phyloP scores from a whole-genome alignment of 2,113 vertebrate genomes.

The Microcebus griseorufus region DNA sequence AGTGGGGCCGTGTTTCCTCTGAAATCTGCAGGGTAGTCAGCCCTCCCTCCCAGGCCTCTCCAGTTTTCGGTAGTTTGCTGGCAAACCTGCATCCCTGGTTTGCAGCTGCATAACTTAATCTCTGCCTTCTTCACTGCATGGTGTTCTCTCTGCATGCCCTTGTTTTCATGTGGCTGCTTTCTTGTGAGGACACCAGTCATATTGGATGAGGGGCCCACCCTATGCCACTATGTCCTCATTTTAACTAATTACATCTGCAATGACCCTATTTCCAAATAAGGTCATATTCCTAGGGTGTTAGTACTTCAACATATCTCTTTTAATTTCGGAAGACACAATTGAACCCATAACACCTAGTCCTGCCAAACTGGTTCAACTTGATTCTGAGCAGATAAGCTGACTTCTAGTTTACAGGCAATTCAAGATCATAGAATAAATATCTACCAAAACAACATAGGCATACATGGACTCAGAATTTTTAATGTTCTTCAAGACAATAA shows the following conservation, averaged over 20 bases:
- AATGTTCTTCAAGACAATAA: neutral
- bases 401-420: neutral
- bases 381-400: neutral
- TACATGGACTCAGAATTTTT: accelerated
- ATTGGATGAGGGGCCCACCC: accelerated
- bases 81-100: accelerated
- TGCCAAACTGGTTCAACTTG: neutral
- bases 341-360: too few relatives aligned
- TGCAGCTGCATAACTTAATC: accelerated
- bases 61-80: too few relatives aligned
- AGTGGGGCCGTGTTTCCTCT: neutral
- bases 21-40: accelerated
- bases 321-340: neutral
- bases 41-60: accelerated
- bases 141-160: too few relatives aligned
- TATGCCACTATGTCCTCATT: too few relatives aligned
- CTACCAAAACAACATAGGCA: neutral
- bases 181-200: neutral
- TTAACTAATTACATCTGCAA: neutral
- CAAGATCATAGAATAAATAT: too few relatives aligned
- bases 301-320: neutral
- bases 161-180: neutral
- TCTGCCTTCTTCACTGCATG: neutral
- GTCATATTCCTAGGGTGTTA: neutral
- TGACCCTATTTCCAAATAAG: neutral